Evolutionary conservation across 1,140 invertebrate genomes (phyloP), one percentile per base, ranked within the genome.

Genomic region (Trachymyrmex septentrionalis): DNA sequence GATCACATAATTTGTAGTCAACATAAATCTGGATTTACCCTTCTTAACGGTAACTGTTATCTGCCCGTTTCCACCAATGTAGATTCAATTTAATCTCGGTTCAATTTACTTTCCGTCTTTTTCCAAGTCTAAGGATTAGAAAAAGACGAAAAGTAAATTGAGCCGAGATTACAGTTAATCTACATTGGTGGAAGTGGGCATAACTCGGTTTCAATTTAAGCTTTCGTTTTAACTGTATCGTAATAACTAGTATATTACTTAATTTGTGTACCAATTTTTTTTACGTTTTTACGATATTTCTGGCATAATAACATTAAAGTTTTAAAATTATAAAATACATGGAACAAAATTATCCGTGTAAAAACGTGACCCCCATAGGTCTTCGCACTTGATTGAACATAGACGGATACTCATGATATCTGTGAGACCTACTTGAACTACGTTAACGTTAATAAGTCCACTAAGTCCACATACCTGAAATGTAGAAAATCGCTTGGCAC

Each of bases 401-500:
- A 19, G 24, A 73, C 12, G 38, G 69, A 48, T 61, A 63, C 7
- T 24, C 12, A 30, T 69, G 14, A 55, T 53, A 61, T 63, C 80
- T 59, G 38, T 44, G 34, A 50, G 38, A 82, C 48, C 66, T 80
- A 24, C 24, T 59, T 82, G 24, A 82, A 61, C 38, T 61, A 55
- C 14, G 34, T 73, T 48, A 24, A 57, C 24, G 19, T 73, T 73
- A 73, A 84, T 73, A 75, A 73, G 38, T 61, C 9, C 69, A 63
- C 38, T 73, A 75, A 73, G 38, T 61, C 9, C 69, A 63, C 38
- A 75, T 48, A 61, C 3, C 38, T 50, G 21, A 61, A 84, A 73
- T 73, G 24, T 24, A 48, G 80, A 84, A 75, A 84, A 84, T 75
- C n/a, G 34, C 55, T 34, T 50, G 24, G 27, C 67, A 34, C 55